A percentile compares a stretch with the other conserved stretches of the same genome.
Evolutionary conservation across 2,113 vertebrate genomes (phyloP).

Genomic region (Misgurnus anguillicaudatus): DNA sequence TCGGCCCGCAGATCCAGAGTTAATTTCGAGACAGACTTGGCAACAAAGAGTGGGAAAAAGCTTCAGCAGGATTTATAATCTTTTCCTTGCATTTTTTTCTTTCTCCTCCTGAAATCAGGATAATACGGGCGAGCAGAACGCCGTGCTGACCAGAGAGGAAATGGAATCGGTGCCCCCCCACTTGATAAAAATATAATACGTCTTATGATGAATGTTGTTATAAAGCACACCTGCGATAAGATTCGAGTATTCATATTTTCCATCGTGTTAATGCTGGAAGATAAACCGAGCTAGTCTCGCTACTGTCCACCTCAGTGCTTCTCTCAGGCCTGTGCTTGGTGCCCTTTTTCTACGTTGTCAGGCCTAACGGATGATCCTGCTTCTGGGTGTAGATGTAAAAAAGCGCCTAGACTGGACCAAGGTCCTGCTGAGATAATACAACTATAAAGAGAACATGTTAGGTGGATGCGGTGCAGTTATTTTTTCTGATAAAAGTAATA

Average conservation of each 20-base stretch:
- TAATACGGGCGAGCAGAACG: slow-evolving; percentile 57
- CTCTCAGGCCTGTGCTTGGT: slow-evolving; percentile 79
- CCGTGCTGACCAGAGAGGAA: slow-evolving; percentile 78
- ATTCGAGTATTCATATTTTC: slow-evolving; percentile 95
- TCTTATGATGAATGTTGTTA: slow-evolving; percentile 96
- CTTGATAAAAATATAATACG: slow-evolving; percentile 94
- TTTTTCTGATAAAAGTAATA: too few relatives aligned
- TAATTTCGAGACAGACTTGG: slow-evolving; percentile 67
- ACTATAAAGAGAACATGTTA: not conserved
- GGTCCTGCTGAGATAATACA: slow-evolving; percentile 72
- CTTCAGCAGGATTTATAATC: slow-evolving; percentile 60
- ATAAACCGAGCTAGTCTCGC: slow-evolving; percentile 82
- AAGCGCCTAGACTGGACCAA: slow-evolving; percentile 41
- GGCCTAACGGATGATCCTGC: slow-evolving; percentile 51
- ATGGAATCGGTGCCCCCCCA: slow-evolving; percentile 85
- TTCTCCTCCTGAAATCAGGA: slow-evolving; percentile 54
- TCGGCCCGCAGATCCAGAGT: slow-evolving; percentile 57
- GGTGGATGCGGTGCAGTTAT: not conserved
- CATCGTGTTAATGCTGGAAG: slow-evolving; percentile 94
- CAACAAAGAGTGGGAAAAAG: slow-evolving; percentile 57
- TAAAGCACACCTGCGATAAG: slow-evolving; percentile 94
- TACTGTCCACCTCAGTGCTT: slow-evolving; percentile 77
- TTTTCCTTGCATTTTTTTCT: slow-evolving; percentile 42
- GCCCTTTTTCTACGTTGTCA: slow-evolving; percentile 82
- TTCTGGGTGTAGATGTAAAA: slow-evolving; percentile 54